These are phyloP conservation scores for Salarias fasciatus DNA, from an alignment of 2,797 vertebrate species.

Conservation along the genomic window DNA sequence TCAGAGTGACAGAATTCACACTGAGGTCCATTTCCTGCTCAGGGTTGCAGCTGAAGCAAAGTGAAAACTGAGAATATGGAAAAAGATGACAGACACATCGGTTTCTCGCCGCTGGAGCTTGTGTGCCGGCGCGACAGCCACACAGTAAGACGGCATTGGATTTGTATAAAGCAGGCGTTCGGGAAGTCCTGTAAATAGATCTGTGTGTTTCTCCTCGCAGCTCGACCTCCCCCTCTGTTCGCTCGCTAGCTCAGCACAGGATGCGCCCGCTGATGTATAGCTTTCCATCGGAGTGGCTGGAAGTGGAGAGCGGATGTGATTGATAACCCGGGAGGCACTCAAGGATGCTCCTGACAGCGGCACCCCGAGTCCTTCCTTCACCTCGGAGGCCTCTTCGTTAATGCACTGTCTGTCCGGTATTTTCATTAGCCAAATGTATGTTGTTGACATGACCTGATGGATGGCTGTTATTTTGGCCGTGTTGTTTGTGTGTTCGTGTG, in stretches of 20 bases:
- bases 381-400: conserved; percentile 29
- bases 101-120: too few relatives aligned
- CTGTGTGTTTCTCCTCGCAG: conserved; percentile 13
- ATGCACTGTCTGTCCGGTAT: conserved; percentile 57
- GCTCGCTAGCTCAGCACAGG: conserved; percentile 22
- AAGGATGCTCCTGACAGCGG: conserved; percentile 59
- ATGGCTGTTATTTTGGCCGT: conserved; percentile 63
- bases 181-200: background rate
- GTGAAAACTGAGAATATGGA: too few relatives aligned
- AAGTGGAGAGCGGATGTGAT: conserved; percentile 54
- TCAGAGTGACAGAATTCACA: background rate
- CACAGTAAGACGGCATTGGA: too few relatives aligned
- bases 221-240: conserved; percentile 37
- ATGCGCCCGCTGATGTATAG: conserved; percentile 48
- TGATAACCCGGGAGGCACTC: conserved; percentile 69
- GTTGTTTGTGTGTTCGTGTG: too few relatives aligned
- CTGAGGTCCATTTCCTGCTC: too few relatives aligned
- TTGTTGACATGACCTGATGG: conserved; percentile 68
- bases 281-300: conserved; percentile 44
- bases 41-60: too few relatives aligned
- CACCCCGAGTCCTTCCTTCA: conserved; percentile 41
- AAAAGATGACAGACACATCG: too few relatives aligned
- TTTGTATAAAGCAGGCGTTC: conserved; percentile 30
- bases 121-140: too few relatives aligned
- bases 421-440: conserved; percentile 77